Evolutionary conservation across 2,888 invertebrate genomes (phyloP), one percentile per base, ranked within the genome.

Genomic region (Teinopalpus imperialis): DNA sequence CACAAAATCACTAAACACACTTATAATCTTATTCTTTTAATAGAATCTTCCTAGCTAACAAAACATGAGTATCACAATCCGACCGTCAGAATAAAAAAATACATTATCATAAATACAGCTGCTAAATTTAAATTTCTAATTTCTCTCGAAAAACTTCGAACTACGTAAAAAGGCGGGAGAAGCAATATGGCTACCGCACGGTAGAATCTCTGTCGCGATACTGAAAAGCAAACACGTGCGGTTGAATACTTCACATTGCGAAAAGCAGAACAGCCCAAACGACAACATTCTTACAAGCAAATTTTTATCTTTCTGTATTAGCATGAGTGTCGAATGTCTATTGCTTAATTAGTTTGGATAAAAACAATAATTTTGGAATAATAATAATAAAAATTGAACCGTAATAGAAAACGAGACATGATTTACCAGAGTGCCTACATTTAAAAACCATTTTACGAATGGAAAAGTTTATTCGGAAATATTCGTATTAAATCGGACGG

Each of bases 151-250:
- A 53, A 60, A 56, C 53, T 61, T 57, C 54, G 52, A 52, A 49
- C 30, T 37, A 43, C 35, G n/a, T n/a, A n/a, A 66, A 66, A 42
- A 54, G 54, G 48, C 56, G 58, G 59, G 60, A 52, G 61, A 57
- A 55, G 61, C 57, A 56, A 57, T 53, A 62, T 54, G 45, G 43
- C 50, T 55, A 58, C 72, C 71, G 61, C 54, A 49, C 69, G 60
- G 68, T 50, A 51, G 53, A 69, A 68, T 69, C 62, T 60, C 75
- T 68, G 59, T 64, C 70, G 71, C 69, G 70, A 55, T 58, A 82
- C 82, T 82, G 81, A 74, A 73, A 72, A 63, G 55, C 49, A 55
- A 70, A 61, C 81, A 81, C 78, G 79, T 81, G 81, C 68, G 75
- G 65, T 60, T 56, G 61, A 59, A 66, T 61, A 64, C 56, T 61